Conservation (phyloP, 1,140 invertebrate genomes). For the Andricus grossulariae region DNA sequence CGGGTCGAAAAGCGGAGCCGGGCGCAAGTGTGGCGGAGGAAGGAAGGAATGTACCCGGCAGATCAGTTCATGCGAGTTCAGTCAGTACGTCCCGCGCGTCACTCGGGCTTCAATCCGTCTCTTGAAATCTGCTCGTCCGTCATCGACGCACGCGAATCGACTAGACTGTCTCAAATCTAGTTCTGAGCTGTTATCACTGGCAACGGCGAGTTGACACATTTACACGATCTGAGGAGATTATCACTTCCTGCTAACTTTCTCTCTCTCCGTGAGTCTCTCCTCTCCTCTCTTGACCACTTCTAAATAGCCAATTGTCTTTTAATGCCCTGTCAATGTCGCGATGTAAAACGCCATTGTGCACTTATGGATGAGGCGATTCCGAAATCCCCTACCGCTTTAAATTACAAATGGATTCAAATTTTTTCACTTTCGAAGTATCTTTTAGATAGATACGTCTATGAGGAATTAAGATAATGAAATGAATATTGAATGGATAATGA, state of each 20-base stretch:
- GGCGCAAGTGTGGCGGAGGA: conserved; percentile 53
- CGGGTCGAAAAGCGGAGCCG: conserved; percentile 47
- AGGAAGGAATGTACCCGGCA: conserved; percentile 52
- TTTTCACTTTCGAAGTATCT: too few relatives aligned
- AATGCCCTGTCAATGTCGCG: conserved; percentile 8
- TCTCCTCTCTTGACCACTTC: background rate
- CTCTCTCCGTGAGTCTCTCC: conserved; percentile 28
- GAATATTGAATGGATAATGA: too few relatives aligned
- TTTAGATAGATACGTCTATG: too few relatives aligned
- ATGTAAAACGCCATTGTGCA: background rate
- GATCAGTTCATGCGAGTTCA: conserved; percentile 35
- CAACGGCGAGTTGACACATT: background rate
- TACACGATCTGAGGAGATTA: conserved; percentile 10
- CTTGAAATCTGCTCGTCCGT: background rate
- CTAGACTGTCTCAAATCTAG: background rate
- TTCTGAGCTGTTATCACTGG: background rate
- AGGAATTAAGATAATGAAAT: too few relatives aligned
- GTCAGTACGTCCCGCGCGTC: conserved; percentile 46
- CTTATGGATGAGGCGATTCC: too few relatives aligned
- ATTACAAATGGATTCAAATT: too few relatives aligned
- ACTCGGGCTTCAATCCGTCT: conserved; percentile 39
- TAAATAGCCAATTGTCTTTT: background rate
- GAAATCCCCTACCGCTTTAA: too few relatives aligned
- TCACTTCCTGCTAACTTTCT: conserved; percentile 2
- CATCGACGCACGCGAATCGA: background rate